A percentile compares a stretch with the other conserved stretches of the same genome.
These are phyloP conservation scores for Eulemur rufifrons DNA, from an alignment of 2,113 vertebrate species.

Conservation along the genomic window DNA sequence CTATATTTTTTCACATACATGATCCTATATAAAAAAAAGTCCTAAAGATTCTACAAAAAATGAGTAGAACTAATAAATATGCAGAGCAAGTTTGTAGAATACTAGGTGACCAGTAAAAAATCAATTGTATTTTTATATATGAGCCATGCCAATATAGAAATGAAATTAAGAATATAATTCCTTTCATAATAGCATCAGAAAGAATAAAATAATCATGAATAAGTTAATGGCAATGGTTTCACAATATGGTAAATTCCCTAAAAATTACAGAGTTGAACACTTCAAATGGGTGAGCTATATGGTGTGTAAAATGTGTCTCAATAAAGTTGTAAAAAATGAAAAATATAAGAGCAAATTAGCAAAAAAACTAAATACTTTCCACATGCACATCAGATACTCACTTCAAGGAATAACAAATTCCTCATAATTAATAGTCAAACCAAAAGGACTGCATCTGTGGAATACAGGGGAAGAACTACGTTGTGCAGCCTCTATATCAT, in stretches of 20 bases:
- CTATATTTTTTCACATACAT: not conserved
- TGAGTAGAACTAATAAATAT: not conserved
- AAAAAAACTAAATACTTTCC: not conserved
- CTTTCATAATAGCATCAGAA: not conserved
- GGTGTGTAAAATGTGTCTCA: not conserved
- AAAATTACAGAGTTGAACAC: not conserved
- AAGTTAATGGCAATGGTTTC: not conserved
- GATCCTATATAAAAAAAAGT: not conserved
- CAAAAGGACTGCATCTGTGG: accelerated
- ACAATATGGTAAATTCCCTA: not conserved
- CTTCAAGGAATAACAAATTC: not conserved
- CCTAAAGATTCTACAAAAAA: not conserved
- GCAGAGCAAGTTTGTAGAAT: not conserved
- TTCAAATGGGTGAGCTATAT: not conserved
- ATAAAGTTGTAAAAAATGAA: not conserved
- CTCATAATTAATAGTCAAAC: not conserved
- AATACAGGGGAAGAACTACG: accelerated
- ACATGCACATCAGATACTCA: not conserved
- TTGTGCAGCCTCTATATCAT: accelerated
- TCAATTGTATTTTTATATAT: not conserved
- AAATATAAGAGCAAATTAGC: not conserved
- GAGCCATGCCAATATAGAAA: not conserved
- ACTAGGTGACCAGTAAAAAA: not conserved
- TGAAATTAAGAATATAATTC: not conserved
- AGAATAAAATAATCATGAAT: not conserved